phyloP scores from a whole-genome alignment of 2,888 invertebrate genomes.

The Mesorhabditis sp. region DNA sequence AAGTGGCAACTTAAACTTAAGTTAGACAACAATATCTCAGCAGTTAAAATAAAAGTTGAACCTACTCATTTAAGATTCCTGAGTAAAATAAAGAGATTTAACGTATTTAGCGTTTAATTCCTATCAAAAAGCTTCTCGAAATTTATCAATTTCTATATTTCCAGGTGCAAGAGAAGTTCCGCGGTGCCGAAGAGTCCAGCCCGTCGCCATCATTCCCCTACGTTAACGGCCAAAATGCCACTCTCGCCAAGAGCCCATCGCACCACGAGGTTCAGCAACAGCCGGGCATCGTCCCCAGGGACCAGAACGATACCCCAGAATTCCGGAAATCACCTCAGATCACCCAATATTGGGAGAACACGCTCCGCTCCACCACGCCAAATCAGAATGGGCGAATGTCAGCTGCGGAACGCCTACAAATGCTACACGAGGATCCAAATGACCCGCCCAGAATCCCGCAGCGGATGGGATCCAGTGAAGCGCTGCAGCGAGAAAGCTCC shows the following conservation, averaged over 20 bases:
- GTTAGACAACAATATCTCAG: too few species aligned
- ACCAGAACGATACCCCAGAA: conserved; percentile 18
- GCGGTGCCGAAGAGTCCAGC: conserved; percentile 21
- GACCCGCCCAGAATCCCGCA: conserved; percentile 24
- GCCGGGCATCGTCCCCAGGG: conserved; percentile 29
- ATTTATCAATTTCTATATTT: too few species aligned
- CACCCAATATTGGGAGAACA: conserved; percentile 43
- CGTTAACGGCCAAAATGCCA: conserved; percentile 29
- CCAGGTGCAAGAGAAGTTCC: conserved; percentile 30
- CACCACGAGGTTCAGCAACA: conserved; percentile 25
- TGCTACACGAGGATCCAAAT: conserved; percentile 48
- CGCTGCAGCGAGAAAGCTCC: conserved; percentile 40
- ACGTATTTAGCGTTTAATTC: too few species aligned
- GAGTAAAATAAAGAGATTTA: too few species aligned
- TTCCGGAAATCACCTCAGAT: conserved; percentile 23
- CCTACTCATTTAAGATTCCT: too few species aligned
- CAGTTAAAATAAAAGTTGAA: too few species aligned
- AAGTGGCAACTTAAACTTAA: too few species aligned
- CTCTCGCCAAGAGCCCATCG: conserved; percentile 19
- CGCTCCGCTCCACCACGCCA: conserved; percentile 36
- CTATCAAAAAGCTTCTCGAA: too few species aligned
- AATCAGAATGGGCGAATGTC: conserved; percentile 26
- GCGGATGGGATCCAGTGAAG: conserved; percentile 31
- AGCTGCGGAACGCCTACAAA: conserved; percentile 52
- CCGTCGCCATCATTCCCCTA: conserved; percentile 21